Evolutionary conservation across 2,888 invertebrate species (phyloP).

Genomic region (Taphrorychus bicolor): DNA sequence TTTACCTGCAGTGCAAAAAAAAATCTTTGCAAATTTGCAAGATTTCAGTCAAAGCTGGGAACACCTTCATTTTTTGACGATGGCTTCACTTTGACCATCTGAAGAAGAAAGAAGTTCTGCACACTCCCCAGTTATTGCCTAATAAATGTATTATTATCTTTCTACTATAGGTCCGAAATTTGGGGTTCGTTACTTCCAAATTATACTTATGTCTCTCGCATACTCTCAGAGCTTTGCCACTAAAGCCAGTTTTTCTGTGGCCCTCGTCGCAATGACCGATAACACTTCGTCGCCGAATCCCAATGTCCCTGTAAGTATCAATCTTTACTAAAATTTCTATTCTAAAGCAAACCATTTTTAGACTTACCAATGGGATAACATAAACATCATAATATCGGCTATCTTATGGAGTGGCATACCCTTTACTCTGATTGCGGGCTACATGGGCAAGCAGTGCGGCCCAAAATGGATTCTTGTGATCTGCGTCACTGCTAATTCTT

Average conservation of each 20-base stretch:
- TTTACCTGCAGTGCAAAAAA: no score
- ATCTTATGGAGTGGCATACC: slow-evolving; percentile 83
- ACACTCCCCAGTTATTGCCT: no score
- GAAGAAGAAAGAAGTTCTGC: no score
- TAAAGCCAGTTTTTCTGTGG: slow-evolving; percentile 71
- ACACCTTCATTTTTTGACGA: no score
- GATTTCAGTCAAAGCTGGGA: no score
- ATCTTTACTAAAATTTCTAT: no score
- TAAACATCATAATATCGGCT: slow-evolving; percentile 68
- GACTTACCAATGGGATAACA: slow-evolving; percentile 33
- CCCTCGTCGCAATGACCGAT: slow-evolving; percentile 76
- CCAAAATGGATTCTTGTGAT: slow-evolving; percentile 71
- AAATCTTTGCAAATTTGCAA: no score
- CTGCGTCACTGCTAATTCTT: slow-evolving; percentile 65
- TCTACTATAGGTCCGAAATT: slow-evolving; percentile 60
- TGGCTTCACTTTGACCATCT: no score
- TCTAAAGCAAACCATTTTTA: no score
- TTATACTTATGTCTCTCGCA: slow-evolving; percentile 66
- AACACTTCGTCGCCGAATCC: slow-evolving; percentile 52
- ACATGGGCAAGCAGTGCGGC: slow-evolving; percentile 76
- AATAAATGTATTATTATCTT: no score
- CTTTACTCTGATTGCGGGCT: slow-evolving; percentile 74
- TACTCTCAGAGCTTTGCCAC: no score
- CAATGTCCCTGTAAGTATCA: slow-evolving; percentile 60
- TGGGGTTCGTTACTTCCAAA: slow-evolving; percentile 70